A percentile compares a stretch with the other conserved stretches of the same genome.
Conservation (phyloP, 2,888 invertebrate genomes). For the Escarpia spicata region DNA sequence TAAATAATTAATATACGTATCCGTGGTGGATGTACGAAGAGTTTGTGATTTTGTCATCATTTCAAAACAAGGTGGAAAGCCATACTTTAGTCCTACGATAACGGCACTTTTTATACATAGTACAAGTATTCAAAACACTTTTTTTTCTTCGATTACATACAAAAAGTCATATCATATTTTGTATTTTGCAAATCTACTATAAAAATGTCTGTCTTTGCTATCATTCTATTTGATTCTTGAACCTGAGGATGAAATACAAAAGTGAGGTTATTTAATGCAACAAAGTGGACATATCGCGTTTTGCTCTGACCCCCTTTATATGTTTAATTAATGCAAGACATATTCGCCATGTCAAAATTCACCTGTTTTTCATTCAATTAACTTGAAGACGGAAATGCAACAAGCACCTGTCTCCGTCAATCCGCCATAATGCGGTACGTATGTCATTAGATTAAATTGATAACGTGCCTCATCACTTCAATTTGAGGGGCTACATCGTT, state of each 20-base stretch:
- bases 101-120: too few species aligned
- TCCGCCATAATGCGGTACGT: neutral
- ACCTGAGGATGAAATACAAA: too few species aligned
- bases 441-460: conserved; percentile 10
- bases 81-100: too few species aligned
- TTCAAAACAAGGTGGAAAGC: too few species aligned
- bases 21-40: neutral
- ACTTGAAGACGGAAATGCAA: neutral
- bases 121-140: too few species aligned
- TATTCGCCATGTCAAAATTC: neutral
- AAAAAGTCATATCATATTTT: too few species aligned
- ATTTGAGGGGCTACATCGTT: neutral
- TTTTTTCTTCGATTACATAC: too few species aligned
- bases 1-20: neutral
- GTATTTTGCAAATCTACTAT: too few species aligned
- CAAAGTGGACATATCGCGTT: too few species aligned
- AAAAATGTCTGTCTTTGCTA: too few species aligned
- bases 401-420: neutral
- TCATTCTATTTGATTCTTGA: too few species aligned
- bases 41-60: neutral
- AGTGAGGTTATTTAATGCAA: too few species aligned
- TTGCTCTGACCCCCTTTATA: neutral
- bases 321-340: neutral
- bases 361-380: neutral
- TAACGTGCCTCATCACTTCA: neutral